Evolutionary conservation across 2,113 vertebrate genomes (phyloP), one percentile per base, ranked within the genome.

Genomic region (Chaenogobius annularis): DNA sequence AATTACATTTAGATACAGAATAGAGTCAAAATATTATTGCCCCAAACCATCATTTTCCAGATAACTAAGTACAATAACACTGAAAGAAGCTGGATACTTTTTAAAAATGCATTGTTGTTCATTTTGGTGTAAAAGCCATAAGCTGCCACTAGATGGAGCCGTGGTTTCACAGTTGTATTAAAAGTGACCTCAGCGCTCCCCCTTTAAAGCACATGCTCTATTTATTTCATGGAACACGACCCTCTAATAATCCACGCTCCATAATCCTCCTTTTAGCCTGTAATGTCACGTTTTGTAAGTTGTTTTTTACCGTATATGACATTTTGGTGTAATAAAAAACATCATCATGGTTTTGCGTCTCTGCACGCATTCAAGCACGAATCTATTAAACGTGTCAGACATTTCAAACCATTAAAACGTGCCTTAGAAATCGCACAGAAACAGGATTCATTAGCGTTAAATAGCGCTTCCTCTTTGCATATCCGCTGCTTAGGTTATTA

Each of bases 141-240:
- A 43, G 3, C 17, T 48, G 81, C 89, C 92, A 92, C 90, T 87
- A 91, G 92, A 89, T 90, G 92, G 91, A 37, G 88, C 77, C 79
- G 72, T 84, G 65, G 85, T 62, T 77, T 40, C 82, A 66, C 72
- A 13, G 13, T 72, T 76, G 22, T 17, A 44, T 61, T 64, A 48
- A 48, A 70, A 78, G 73, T 58, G 52, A 35, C 8, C 75, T 80
- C 81, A 82, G 67, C 86, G 35, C 64, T 83, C 68, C 35, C n/a
- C 20, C 59, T 56, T 40, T 63, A 66, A 61, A 74, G 66, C 64
- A 81, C 69, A 62, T 75, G 78, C 75, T 81, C 72, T 66, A 40
- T 68, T 68, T 79, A 66, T 73, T 78, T 84, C 68, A 75, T 44
- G 81, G 66, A 23, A 37, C 54, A 69, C 68, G 26, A 15, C 55